phyloP scores from a whole-genome alignment of 2,888 invertebrate species.

The Stegophylla sp. region DNA sequence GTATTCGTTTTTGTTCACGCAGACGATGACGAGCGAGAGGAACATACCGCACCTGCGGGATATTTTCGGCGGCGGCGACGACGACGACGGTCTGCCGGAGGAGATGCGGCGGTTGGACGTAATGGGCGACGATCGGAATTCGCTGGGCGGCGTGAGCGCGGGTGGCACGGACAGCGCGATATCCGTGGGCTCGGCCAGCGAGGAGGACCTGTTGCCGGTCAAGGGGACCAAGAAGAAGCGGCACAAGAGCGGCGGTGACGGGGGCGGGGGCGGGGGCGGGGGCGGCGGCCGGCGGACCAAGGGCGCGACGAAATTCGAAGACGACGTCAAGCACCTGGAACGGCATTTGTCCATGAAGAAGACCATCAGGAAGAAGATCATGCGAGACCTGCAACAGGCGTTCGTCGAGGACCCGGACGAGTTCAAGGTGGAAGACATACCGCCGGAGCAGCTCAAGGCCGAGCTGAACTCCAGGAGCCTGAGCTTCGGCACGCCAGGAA shows the following conservation, averaged over 20 bases:
- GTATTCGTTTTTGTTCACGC: neutral
- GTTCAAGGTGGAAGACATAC: constrained; percentile 74
- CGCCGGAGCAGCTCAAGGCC: constrained; percentile 73
- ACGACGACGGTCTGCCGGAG: constrained; percentile 51
- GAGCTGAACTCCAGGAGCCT: constrained; percentile 74
- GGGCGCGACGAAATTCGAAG: constrained; percentile 72
- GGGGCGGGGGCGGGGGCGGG: constrained; percentile 64
- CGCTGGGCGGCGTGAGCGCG: constrained; percentile 64
- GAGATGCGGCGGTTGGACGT: constrained; percentile 44
- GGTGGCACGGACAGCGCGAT: constrained; percentile 66
- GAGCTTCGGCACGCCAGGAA: constrained; percentile 69
- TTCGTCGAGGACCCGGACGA: constrained; percentile 77
- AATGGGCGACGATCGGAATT: constrained; percentile 66
- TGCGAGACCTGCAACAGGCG: constrained; percentile 80
- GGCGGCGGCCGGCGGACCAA: constrained; percentile 69
- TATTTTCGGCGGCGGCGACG: constrained; percentile 71
- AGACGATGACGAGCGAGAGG: constrained; percentile 71
- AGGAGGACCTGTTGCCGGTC: constrained; percentile 64
- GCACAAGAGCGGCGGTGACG: constrained; percentile 64
- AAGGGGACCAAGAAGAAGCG: constrained; percentile 62
- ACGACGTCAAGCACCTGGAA: constrained; percentile 77
- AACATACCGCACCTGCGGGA: constrained; percentile 80
- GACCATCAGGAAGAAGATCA: constrained; percentile 83
- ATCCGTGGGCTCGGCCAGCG: constrained; percentile 66
- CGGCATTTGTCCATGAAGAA: constrained; percentile 86